A percentile compares a stretch with the other conserved stretches of the same genome.
These are phyloP conservation scores for Eurystomus gularis DNA, from an alignment of 2,113 vertebrate genomes.

Conservation along the genomic window DNA sequence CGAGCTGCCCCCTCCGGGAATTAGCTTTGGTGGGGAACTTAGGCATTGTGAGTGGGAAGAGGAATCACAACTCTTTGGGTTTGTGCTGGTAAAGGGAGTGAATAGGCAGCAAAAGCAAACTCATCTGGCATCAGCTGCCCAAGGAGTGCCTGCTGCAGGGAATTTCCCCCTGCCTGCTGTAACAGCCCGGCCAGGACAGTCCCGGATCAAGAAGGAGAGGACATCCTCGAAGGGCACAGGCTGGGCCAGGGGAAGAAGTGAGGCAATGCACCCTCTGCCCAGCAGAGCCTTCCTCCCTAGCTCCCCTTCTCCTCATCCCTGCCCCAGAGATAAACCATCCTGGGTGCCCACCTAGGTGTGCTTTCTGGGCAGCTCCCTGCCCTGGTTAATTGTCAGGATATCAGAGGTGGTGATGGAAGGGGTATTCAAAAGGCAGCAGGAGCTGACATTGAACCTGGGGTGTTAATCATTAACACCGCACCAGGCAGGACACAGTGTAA, in stretches of 20 bases:
- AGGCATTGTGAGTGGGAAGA: background rate
- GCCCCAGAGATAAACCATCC: background rate
- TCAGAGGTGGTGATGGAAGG: rapidly evolving
- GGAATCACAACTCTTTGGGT: background rate
- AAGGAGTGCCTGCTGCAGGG: background rate
- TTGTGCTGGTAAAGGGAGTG: background rate
- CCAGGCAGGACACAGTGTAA: background rate
- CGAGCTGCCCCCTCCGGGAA: background rate
- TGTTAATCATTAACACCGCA: conserved; percentile 3
- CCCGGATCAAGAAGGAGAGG: background rate
- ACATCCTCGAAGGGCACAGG: background rate
- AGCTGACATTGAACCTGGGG: background rate
- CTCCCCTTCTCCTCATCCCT: background rate
- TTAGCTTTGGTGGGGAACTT: background rate
- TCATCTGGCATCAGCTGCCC: background rate
- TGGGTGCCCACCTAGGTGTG: background rate
- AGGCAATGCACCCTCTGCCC: background rate
- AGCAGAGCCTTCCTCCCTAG: background rate
- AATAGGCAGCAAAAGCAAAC: background rate
- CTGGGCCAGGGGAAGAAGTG: background rate
- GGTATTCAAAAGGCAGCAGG: background rate
- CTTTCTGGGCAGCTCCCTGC: background rate
- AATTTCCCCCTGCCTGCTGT: rapidly evolving
- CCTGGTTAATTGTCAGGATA: rapidly evolving
- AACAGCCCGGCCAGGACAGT: background rate